Percentiles rank a stretch among this genome's conserved stretches.
phyloP scores from a whole-genome alignment of 2,888 invertebrate genomes.

The Hydriomena furcata region DNA sequence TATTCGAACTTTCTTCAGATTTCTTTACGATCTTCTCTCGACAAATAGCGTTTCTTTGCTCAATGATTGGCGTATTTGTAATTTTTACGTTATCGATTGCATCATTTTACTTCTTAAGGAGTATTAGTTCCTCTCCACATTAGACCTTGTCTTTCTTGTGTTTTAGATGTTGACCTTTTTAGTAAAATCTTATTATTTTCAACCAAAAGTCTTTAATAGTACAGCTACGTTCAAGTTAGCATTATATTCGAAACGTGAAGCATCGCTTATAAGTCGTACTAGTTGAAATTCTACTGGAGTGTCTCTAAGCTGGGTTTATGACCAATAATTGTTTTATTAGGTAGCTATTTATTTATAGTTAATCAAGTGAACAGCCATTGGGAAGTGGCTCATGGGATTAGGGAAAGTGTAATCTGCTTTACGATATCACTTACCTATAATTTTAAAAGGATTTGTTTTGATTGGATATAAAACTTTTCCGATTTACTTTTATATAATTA shows the following conservation, averaged over 20 bases:
- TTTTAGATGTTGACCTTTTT: background rate
- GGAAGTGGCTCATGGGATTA: constrained; percentile 5
- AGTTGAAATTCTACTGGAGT: constrained; percentile 20
- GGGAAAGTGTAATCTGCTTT: constrained; percentile 8
- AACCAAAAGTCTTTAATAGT: background rate
- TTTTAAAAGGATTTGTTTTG: too few relatives aligned
- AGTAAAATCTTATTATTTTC: too few relatives aligned
- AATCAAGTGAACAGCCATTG: constrained; percentile 29
- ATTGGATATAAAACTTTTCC: too few relatives aligned
- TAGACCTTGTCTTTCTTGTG: too few relatives aligned
- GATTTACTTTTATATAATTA: too few relatives aligned
- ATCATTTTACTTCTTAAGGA: too few relatives aligned
- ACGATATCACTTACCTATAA: too few relatives aligned
- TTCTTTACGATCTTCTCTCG: too few relatives aligned
- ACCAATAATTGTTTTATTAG: constrained; percentile 38
- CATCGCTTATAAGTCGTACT: constrained; percentile 29
- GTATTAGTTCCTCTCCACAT: too few relatives aligned
- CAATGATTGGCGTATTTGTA: too few relatives aligned
- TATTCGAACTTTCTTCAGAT: constrained; percentile 11
- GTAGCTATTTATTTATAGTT: constrained; percentile 25
- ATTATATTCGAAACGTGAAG: constrained; percentile 18
- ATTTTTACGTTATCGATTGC: too few relatives aligned
- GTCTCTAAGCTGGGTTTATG: constrained; percentile 34
- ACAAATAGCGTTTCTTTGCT: too few relatives aligned
- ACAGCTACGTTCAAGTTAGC: constrained; percentile 14